Base-by-base conservation (phyloP, 2,888 invertebrate species). In the Rotaria magnacalcarata region DNA sequence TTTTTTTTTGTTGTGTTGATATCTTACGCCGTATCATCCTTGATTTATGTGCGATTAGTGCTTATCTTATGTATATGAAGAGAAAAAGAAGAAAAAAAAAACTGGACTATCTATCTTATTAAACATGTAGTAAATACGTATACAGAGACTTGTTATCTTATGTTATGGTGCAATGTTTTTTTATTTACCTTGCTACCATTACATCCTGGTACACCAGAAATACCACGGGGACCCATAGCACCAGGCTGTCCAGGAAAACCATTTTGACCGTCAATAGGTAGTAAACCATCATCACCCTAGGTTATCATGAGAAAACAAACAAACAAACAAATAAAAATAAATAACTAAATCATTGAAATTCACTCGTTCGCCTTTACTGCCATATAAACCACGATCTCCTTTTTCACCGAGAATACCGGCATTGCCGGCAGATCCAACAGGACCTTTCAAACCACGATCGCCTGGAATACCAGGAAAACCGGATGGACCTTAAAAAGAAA, bases 341-440 rank as follows among this genome's bases (percentile, higher is more conserved):
- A 52, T 41, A 21, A 56, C 27, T 52, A 21, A 41, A 47, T n/a
- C 1, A 16, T 21, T 54, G 7, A 34, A 19, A 84, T 41, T 8
- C 24, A 85, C 85, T 8, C 85, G 84, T 80, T 84, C 87, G 10
- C 85, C 87, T 27, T 85, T 85, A 21, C 4, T 54, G n/a, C 87
- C 87, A 87, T 84, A 85, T 54, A 84, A 52, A 27, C 87, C 87
- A 27, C 67, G 85, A 27, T 85, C 85, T 10, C 85, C 87, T 60
- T 21, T 43, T 24, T 84, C 75, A 58, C 87, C 87, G 34, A 10
- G 10, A 41, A 75, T n/a, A 41, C 88, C 88, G 27, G n/a, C 14
- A 19, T 86, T 84, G 11, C 88, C 88, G 41, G 10, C 34, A 54
- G 41, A 50, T 52, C 88, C 88, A 27, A n/a, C 58, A 10, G 24